A percentile compares a stretch with the other conserved stretches of the same genome.
These are phyloP conservation scores for Sus cebifrons DNA, from an alignment of 2,797 vertebrate genomes.

Conservation along the genomic window DNA sequence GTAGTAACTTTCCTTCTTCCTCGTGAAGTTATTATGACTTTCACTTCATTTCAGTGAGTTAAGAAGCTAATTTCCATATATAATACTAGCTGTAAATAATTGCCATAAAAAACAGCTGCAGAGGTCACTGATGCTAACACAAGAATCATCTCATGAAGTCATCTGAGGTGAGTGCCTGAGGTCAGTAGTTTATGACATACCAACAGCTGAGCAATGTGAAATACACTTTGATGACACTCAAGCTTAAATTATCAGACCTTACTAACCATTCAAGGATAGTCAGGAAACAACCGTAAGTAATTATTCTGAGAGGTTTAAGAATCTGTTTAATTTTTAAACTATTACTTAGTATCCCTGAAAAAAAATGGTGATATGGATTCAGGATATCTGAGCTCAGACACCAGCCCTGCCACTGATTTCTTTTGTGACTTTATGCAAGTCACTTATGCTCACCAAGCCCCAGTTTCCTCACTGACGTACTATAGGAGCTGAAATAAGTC, in stretches of 20 bases:
- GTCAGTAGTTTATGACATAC: not conserved
- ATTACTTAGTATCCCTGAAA: not conserved
- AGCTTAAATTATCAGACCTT: not conserved
- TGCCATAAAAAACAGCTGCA: not conserved
- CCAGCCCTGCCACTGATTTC: not conserved
- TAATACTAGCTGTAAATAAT: not conserved
- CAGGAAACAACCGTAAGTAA: not conserved
- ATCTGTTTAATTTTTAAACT: not conserved
- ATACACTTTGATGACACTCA: not conserved
- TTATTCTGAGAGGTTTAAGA: not conserved
- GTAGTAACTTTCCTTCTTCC: not conserved
- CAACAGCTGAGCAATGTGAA: not conserved
- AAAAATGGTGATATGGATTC: not conserved
- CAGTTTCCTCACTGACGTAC: not conserved
- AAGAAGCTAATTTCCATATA: not conserved
- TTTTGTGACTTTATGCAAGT: not conserved
- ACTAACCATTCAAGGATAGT: not conserved
- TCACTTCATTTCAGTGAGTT: not conserved
- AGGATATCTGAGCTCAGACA: not conserved
- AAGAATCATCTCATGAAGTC: not conserved
- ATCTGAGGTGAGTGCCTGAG: not conserved
- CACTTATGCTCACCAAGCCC: not conserved
- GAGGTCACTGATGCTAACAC: not conserved
- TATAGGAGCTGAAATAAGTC: not conserved
- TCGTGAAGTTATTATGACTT: not conserved